Evolutionary conservation across 2,797 vertebrate genomes (phyloP), one percentile per base, ranked within the genome.

Genomic region (Delichon dasypus): DNA sequence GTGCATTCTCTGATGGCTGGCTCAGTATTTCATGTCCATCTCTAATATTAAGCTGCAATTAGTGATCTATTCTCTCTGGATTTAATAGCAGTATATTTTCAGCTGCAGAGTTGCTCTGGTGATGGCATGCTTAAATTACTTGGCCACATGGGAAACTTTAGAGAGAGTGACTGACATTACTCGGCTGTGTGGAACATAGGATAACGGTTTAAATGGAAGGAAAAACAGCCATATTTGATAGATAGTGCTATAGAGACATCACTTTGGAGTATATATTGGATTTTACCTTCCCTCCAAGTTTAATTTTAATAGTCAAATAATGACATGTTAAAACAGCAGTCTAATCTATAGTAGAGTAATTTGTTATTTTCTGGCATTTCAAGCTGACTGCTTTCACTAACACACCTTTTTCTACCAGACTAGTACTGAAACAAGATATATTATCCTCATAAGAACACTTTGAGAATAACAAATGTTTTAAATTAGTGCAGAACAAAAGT

Each of bases 41-140:
- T 92, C 81, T 90, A 91, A 93, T 96, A 96, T 93, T 94, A 96
- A 96, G 85, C 70, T 81, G 86, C 95, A 96, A 97, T 97, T 97
- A 96, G 94, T 82, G 84, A 88, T 94, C 91, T 96, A 94, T 95
- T 94, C 95, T 96, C 96, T 85, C 88, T 88, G 90, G 94, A 61
- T 81, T 93, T 95, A 96, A 96, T 89, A 90, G 94, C 91, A 94
- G 88, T 92, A 91, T 94, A 95, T 96, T 96, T 97, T 93, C 95
- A 95, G 96, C 94, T 85, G 67, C 79, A 64, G 86, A 95, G 91
- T 94, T 96, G 90, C 91, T 97, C 88, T 96, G 91, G 79, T 92
- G 94, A 97, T 96, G 94, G 89, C 94, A 97, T 70, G 96, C 94
- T 95, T 95, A 95, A 96, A 95, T 96, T 94, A 94, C 85, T 89